A percentile compares a stretch with the other conserved stretches of the same genome.
Evolutionary conservation across 2,113 vertebrate genomes (phyloP).

Genomic region (Cyprinodon tularosa): DNA sequence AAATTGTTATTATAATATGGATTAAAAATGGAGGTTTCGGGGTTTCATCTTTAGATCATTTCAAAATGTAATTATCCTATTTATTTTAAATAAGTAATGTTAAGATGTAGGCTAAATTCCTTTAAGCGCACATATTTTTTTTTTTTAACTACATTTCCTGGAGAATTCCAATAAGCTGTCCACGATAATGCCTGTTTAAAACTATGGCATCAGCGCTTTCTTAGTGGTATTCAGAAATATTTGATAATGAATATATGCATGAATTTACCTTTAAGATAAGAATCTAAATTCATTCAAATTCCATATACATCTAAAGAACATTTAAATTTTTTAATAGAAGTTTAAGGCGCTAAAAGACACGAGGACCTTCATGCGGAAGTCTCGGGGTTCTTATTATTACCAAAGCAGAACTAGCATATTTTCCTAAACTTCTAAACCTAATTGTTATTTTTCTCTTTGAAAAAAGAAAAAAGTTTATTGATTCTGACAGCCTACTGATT

Average conservation of each 20-base stretch:
- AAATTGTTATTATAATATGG: not conserved
- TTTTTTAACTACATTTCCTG: constrained; percentile 56
- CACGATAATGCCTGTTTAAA: constrained; percentile 36
- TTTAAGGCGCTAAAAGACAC: constrained; percentile 36
- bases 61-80: no score
- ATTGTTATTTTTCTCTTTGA: not conserved
- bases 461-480: not conserved
- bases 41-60: no score
- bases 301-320: fast-evolving
- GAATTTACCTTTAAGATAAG: not conserved
- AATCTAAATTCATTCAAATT: not conserved
- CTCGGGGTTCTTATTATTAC: constrained; percentile 55
- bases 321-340: constrained; percentile 14
- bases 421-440: not conserved
- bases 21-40: no score
- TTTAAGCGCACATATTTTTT: not conserved
- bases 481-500: not conserved
- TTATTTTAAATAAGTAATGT: no score
- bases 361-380: constrained; percentile 66
- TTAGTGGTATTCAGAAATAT: fast-evolving
- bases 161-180: not conserved
- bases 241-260: fast-evolving
- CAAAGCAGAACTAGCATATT: constrained; percentile 12
- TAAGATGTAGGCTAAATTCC: no score
- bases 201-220: not conserved